A percentile compares a stretch with the other conserved stretches of the same genome.
Conservation (phyloP, 2,797 vertebrate genomes). For the Epinephelus malabaricus region DNA sequence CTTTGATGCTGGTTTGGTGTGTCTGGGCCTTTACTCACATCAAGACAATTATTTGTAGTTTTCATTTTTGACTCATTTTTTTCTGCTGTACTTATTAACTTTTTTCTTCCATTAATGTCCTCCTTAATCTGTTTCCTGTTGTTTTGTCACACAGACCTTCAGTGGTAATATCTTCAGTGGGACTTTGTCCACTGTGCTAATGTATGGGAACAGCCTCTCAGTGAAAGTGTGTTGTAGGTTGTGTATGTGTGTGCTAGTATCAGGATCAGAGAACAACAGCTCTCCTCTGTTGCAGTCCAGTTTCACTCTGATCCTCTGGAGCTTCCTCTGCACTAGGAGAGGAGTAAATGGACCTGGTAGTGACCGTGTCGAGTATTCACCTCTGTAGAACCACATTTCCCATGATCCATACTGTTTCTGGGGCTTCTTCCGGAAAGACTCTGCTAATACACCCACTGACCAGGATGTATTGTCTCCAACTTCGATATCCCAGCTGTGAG, state of each 20-base stretch:
- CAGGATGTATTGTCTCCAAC: neutral
- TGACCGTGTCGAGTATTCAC: neutral
- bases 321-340: neutral
- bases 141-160: constrained; percentile 4
- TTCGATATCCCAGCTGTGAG: neutral
- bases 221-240: constrained; percentile 7
- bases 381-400: neutral
- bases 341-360: neutral
- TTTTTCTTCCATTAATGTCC: too few species aligned
- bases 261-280: constrained; percentile 5
- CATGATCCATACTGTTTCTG: neutral
- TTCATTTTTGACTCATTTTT: too few species aligned
- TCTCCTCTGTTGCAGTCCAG: neutral
- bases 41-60: too few species aligned
- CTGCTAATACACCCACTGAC: neutral
- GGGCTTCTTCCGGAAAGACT: neutral
- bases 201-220: constrained; percentile 8
- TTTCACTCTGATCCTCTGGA: constrained; percentile 6
- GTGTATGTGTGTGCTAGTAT: neutral
- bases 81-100: too few species aligned
- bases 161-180: constrained; percentile 6
- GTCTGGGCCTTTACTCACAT: too few species aligned
- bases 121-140: neutral
- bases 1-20: too few species aligned
- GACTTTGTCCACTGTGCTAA: neutral